These are phyloP conservation scores for Tetramorium alpestre DNA, from an alignment of 1,140 invertebrate genomes.

Conservation along the genomic window DNA sequence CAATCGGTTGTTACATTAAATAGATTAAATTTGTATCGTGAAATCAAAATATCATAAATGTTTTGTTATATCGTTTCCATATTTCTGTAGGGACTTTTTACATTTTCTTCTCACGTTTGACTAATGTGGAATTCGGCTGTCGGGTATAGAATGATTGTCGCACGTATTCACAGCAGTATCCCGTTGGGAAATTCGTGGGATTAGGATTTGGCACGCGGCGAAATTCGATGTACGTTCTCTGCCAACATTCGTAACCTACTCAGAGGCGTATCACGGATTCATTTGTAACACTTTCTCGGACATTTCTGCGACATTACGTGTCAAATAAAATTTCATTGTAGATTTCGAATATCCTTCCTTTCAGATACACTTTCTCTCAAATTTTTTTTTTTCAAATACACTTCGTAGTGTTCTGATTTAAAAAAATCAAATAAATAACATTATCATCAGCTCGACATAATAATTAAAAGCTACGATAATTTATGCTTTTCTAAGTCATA, in stretches of 20 bases:
- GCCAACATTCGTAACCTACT: conserved; percentile 1
- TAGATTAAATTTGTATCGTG: not conserved
- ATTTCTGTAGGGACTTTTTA: not conserved
- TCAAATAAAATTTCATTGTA: conserved; percentile 3
- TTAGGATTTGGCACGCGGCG: conserved; percentile 69
- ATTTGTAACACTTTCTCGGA: conserved; percentile 26
- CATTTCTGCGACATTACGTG: not conserved
- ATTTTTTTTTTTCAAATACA: not conserved
- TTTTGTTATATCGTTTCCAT: not conserved
- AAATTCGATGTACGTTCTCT: conserved; percentile 21
- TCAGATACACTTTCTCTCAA: not conserved
- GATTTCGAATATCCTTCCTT: not conserved
- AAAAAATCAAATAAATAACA: not conserved
- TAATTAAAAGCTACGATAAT: conserved; percentile 3
- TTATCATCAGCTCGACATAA: too few species aligned
- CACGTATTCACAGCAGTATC: conserved; percentile 56
- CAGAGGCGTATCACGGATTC: conserved; percentile 6
- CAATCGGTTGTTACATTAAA: not conserved
- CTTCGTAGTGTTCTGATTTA: not conserved
- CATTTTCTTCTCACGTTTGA: conserved; percentile 28
- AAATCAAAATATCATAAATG: not conserved
- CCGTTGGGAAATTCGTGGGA: conserved; percentile 69
- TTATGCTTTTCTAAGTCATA: not conserved
- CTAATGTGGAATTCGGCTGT: conserved; percentile 60
- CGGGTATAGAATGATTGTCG: conserved; percentile 50